Evolutionary conservation across 2,888 invertebrate species (phyloP).

Genomic region (Osmoderma eremita): DNA sequence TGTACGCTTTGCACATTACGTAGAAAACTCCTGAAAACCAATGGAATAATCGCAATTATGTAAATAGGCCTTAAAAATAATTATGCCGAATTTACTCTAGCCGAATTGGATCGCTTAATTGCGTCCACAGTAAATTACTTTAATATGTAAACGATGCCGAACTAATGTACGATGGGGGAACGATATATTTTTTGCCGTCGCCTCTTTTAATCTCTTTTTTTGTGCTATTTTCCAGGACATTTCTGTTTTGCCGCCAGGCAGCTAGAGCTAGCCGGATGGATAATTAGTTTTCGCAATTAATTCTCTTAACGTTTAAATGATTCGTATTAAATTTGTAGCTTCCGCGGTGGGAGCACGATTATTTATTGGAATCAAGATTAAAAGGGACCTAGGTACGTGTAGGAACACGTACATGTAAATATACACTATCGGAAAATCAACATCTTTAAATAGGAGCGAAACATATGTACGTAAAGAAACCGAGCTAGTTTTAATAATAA

Average conservation of each 20-base stretch:
- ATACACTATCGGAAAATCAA: too few relatives aligned
- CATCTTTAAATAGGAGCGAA: too few relatives aligned
- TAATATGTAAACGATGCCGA: conserved; percentile 32
- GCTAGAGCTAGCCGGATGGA: neutral
- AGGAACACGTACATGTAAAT: too few relatives aligned
- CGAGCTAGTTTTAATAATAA: too few relatives aligned
- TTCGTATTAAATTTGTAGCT: conserved; percentile 11
- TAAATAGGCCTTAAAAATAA: conserved; percentile 29
- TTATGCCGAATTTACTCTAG: conserved; percentile 13
- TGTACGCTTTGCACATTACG: too few relatives aligned
- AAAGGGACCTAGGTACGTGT: too few relatives aligned
- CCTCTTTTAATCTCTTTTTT: neutral
- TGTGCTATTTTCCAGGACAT: neutral
- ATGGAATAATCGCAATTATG: conserved; percentile 21
- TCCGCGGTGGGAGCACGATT: neutral
- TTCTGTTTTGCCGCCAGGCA: neutral
- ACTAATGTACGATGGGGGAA: conserved; percentile 12
- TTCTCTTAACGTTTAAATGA: conserved; percentile 16
- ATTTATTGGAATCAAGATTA: conserved; percentile 25
- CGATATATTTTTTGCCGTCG: neutral
- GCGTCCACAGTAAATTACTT: conserved; percentile 26
- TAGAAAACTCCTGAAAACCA: too few relatives aligned
- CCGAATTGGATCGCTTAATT: conserved; percentile 25
- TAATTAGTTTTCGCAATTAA: conserved; percentile 23
- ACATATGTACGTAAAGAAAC: too few relatives aligned